A percentile compares a stretch with the other conserved stretches of the same genome.
These are phyloP conservation scores for Tauraco hartlaubi DNA, from an alignment of 2,797 vertebrate genomes.

Conservation along the genomic window DNA sequence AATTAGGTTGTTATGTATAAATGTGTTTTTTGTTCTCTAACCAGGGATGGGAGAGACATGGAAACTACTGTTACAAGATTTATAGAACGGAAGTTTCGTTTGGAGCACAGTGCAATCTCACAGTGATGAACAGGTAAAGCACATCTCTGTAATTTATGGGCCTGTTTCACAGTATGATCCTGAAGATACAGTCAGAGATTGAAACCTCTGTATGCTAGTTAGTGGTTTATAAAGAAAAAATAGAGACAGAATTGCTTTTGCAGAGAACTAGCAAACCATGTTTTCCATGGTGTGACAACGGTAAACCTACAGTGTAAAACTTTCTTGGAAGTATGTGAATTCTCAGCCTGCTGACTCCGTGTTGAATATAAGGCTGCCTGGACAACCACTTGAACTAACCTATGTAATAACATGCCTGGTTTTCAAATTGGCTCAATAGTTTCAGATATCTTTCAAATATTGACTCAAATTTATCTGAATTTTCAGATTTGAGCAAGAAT, in stretches of 20 bases:
- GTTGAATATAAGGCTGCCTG: not conserved
- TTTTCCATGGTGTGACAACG: not conserved
- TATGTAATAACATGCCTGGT: not conserved
- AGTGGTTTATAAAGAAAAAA: not conserved
- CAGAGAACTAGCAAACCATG: accelerated
- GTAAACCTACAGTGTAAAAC: not conserved
- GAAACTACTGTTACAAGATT: constrained; percentile 89
- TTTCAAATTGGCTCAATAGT: not conserved
- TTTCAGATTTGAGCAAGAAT: constrained; percentile 95
- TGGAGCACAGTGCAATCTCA: constrained; percentile 89
- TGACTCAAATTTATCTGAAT: not conserved
- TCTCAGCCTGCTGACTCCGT: not conserved
- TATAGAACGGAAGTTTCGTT: constrained; percentile 82
- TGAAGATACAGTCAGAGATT: not conserved
- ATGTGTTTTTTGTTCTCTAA: not conserved
- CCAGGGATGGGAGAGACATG: constrained; percentile 91
- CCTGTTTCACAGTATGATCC: not conserved
- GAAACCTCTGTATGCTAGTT: not conserved
- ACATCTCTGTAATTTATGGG: not conserved
- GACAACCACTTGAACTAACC: not conserved
- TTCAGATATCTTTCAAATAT: not conserved
- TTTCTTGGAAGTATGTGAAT: not conserved
- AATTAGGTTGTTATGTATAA: not conserved
- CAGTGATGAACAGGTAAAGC: constrained; percentile 88
- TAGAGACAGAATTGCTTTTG: not conserved